Percentiles rank a stretch among this genome's conserved stretches.
These are phyloP conservation scores for Eulithis prunata DNA, from an alignment of 2,888 invertebrate genomes.

Conservation along the genomic window DNA sequence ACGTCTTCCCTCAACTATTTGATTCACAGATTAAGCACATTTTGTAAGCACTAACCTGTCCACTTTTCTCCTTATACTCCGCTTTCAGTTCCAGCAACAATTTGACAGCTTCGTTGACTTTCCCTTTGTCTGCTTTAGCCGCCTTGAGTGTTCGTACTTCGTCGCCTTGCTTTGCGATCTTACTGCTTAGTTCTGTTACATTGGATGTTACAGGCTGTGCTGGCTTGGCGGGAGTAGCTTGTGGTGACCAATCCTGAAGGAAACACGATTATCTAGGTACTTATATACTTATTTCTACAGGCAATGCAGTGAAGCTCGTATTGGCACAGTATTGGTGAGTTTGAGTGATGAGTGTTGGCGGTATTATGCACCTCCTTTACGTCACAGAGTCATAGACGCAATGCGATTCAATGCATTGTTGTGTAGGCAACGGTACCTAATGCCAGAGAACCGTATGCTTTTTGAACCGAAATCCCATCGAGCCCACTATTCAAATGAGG, in stretches of 20 bases:
- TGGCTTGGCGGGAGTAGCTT: background rate
- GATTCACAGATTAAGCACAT: background rate
- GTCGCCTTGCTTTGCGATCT: slow-evolving; percentile 85
- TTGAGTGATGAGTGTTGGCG: no score
- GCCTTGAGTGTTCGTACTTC: slow-evolving; percentile 88
- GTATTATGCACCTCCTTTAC: no score
- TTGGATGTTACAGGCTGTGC: background rate
- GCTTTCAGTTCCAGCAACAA: slow-evolving; percentile 86
- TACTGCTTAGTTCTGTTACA: slow-evolving; percentile 41
- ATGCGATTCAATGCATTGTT: no score
- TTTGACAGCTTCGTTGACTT: slow-evolving; percentile 71
- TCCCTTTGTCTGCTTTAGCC: slow-evolving; percentile 85
- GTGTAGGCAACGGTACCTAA: no score
- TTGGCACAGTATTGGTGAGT: no score
- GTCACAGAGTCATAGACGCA: no score
- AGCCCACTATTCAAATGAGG: no score
- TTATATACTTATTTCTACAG: background rate
- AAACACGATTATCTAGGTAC: background rate
- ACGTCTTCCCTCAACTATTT: no score
- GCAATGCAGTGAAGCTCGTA: no score
- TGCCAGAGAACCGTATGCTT: no score
- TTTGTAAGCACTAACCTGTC: slow-evolving; percentile 47
- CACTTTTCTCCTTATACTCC: slow-evolving; percentile 85
- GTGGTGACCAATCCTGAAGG: background rate
- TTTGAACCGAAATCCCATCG: no score